phyloP scores from a whole-genome alignment of 2,113 vertebrate genomes.

The Blennius ocellaris region DNA sequence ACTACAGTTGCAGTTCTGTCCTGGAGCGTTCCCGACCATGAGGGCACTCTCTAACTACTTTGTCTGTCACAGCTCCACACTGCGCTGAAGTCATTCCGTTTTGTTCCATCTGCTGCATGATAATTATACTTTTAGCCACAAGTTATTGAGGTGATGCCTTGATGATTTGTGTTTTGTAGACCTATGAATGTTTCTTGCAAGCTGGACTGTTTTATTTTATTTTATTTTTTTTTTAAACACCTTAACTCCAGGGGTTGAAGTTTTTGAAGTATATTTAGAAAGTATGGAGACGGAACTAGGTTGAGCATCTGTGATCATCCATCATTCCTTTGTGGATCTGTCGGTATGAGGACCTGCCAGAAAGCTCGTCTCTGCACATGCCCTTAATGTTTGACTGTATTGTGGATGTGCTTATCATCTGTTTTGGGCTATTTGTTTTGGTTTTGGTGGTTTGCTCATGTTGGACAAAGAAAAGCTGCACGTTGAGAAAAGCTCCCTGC shows the following conservation, averaged over 20 bases:
- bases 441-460: slow-evolving; percentile 31
- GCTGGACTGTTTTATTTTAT: slow-evolving; percentile 3
- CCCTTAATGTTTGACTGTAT: slow-evolving; percentile 34
- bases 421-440: slow-evolving; percentile 39
- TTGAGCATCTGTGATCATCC: slow-evolving; percentile 65
- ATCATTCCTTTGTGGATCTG: slow-evolving; percentile 67
- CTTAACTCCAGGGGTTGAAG: neutral
- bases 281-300: slow-evolving; percentile 35
- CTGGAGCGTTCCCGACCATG: slow-evolving; percentile 21
- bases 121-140: slow-evolving; percentile 26
- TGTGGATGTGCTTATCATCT: slow-evolving; percentile 46
- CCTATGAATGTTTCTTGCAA: slow-evolving; percentile 9
- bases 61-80: slow-evolving; percentile 6
- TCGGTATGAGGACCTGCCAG: slow-evolving; percentile 61
- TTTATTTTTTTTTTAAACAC: too few relatives aligned
- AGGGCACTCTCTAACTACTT: slow-evolving; percentile 1
- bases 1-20: slow-evolving; percentile 20
- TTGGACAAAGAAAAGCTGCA: slow-evolving; percentile 27
- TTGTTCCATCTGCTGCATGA: neutral
- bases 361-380: slow-evolving; percentile 34
- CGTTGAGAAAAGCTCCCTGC: slow-evolving; percentile 34
- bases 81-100: slow-evolving; percentile 6
- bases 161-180: slow-evolving; percentile 30
- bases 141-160: slow-evolving; percentile 22
- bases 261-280: slow-evolving; percentile 36